Conservation (phyloP, 2,888 invertebrate species). For the Boloria euphrosyne region DNA sequence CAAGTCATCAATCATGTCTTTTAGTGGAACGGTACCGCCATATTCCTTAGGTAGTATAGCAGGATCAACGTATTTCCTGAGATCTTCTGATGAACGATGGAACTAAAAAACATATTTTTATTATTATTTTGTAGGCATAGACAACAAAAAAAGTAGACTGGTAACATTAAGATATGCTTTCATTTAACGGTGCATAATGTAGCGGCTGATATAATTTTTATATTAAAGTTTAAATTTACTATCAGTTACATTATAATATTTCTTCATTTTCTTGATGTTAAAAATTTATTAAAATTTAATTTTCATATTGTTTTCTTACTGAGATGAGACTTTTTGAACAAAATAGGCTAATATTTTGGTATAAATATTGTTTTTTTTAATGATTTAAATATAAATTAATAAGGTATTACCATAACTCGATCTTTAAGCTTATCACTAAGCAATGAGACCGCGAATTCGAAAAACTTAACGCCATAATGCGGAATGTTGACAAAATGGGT, state of each 20-base stretch:
- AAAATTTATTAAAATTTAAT: too few relatives aligned
- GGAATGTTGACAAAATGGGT: slow-evolving; percentile 94
- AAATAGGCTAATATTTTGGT: neutral
- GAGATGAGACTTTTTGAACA: too few relatives aligned
- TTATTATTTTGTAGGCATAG: neutral
- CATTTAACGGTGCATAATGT: neutral
- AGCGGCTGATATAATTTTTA: slow-evolving; percentile 1
- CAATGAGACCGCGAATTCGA: slow-evolving; percentile 91
- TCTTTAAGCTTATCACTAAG: slow-evolving; percentile 92
- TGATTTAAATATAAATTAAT: neutral
- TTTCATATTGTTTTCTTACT: too few relatives aligned
- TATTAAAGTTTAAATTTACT: neutral
- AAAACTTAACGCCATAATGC: slow-evolving; percentile 89
- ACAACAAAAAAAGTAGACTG: neutral
- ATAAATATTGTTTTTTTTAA: neutral
- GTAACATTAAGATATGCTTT: slow-evolving; percentile 1
- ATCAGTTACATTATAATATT: too few relatives aligned
- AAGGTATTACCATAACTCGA: slow-evolving; percentile 86
- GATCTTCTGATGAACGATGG: slow-evolving; percentile 88
- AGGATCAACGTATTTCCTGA: slow-evolving; percentile 86
- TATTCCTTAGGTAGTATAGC: slow-evolving; percentile 93
- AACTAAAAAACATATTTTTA: slow-evolving; percentile 73
- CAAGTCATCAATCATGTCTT: slow-evolving; percentile 90
- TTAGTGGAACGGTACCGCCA: slow-evolving; percentile 91
- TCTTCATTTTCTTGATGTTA: too few relatives aligned